phyloP scores from a whole-genome alignment of 2,888 invertebrate genomes.

The Diploptera punctata region DNA sequence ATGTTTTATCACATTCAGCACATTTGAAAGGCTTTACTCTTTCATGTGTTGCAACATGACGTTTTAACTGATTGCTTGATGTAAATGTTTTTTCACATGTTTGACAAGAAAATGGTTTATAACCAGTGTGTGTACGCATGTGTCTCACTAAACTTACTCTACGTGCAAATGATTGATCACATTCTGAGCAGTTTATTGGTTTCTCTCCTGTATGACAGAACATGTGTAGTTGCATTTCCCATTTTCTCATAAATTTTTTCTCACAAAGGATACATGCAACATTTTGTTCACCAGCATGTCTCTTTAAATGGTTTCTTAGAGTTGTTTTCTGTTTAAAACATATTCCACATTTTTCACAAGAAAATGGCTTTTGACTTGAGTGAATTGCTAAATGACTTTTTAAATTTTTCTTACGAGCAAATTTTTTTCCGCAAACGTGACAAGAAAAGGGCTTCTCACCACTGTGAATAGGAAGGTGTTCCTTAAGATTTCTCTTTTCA shows the following conservation, averaged over 20 bases:
- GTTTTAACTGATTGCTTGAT: background rate
- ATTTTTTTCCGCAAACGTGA: too few species aligned
- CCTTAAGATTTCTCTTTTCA: too few species aligned
- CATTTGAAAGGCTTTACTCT: background rate
- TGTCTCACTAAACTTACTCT: background rate
- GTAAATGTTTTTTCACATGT: conserved; percentile 18
- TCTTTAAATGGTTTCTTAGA: conserved; percentile 49
- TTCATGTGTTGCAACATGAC: conserved; percentile 7
- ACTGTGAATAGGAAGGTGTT: too few species aligned
- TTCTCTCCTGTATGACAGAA: conserved; percentile 16
- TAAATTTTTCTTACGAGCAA: too few species aligned
- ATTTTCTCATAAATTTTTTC: conserved; percentile 42
- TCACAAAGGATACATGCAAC: conserved; percentile 51
- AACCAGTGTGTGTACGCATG: background rate
- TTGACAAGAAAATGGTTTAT: background rate
- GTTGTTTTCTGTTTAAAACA: conserved; percentile 40
- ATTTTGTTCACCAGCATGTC: conserved; percentile 51
- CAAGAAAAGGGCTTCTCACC: too few species aligned
- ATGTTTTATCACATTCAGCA: conserved; percentile 11
- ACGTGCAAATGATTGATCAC: background rate
- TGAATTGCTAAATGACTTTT: too few species aligned
- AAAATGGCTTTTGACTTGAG: too few species aligned
- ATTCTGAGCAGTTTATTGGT: conserved; percentile 7
- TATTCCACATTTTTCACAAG: too few species aligned
- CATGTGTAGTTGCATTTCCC: background rate